Evolutionary conservation across 2,888 invertebrate genomes (phyloP), one percentile per base, ranked within the genome.

Genomic region (Leucophora obtusa): DNA sequence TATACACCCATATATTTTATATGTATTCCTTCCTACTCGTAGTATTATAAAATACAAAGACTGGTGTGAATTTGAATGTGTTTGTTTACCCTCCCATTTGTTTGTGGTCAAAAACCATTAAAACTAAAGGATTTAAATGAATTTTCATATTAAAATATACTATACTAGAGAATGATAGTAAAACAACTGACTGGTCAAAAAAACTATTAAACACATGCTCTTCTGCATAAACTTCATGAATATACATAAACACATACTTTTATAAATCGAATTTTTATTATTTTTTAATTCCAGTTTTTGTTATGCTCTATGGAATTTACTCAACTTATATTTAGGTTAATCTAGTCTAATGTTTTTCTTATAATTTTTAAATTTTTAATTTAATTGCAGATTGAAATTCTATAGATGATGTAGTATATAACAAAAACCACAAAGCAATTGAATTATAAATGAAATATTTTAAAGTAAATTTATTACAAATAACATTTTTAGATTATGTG

Each of bases 21-120:
- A 38, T 38, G 35, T 35, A 35, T 10, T 10, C 4, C 7, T 35
- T 10, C 4, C n/a, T n/a, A n/a, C n/a, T n/a, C n/a, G 8, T 35
- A 10, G 35, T 35, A 38, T 38, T 6, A 6, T 28, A 28, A 28
- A 6, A 28, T 28, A 28, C 28, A 28, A 3, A 28, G 1, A 28
- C 28, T 6, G 1, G 1, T 6, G 28, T 28, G 7, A 1, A 28
- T 7, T 38, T 11, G 11, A 38, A 38, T 38, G n/a, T 47, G 43
- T 43, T 15, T 59, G 14, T 38, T 35, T 17, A 15, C 33, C 10
- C 18, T 14, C 15, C 21, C 14, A 38, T 50, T 68, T 62, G 18
- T 43, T 77, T 71, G 70, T 51, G 76, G 76, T 60, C 65, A 60
- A 72, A 47, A 68, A 24, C 50, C 43, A 66, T 71, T 65, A 54